phyloP scores from a whole-genome alignment of 2,113 vertebrate genomes.

The Heteronetta atricapilla region DNA sequence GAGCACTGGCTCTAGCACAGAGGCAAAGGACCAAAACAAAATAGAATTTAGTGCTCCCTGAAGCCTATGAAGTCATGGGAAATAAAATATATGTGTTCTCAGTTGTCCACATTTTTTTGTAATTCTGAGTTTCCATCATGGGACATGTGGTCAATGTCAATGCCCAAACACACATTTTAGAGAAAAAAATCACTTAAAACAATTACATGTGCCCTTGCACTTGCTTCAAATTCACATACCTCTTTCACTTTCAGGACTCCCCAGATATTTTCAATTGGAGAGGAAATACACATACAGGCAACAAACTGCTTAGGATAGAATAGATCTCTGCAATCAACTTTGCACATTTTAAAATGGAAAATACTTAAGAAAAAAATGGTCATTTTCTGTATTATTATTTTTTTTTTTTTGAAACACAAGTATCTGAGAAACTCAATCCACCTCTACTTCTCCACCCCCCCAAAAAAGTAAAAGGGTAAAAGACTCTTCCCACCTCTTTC shows the following conservation, averaged over 20 bases:
- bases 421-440: neutral
- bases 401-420: neutral
- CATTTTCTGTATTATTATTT: neutral
- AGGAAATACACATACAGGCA: neutral
- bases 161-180: neutral
- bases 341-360: neutral
- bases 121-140: neutral
- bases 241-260: neutral
- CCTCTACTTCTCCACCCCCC: neutral
- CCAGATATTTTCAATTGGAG: neutral
- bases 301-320: neutral
- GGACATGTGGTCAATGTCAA: neutral
- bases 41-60: neutral
- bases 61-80: neutral
- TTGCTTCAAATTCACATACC: neutral
- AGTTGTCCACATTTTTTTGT: neutral
- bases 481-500: neutral
- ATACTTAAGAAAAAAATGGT: neutral
- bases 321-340: neutral
- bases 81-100: neutral
- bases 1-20: neutral
- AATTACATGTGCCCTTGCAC: neutral
- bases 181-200: neutral
- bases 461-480: neutral
- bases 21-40: neutral